Evolutionary conservation across 2,888 invertebrate species (phyloP).

Genomic region (Epinotia ramella): DNA sequence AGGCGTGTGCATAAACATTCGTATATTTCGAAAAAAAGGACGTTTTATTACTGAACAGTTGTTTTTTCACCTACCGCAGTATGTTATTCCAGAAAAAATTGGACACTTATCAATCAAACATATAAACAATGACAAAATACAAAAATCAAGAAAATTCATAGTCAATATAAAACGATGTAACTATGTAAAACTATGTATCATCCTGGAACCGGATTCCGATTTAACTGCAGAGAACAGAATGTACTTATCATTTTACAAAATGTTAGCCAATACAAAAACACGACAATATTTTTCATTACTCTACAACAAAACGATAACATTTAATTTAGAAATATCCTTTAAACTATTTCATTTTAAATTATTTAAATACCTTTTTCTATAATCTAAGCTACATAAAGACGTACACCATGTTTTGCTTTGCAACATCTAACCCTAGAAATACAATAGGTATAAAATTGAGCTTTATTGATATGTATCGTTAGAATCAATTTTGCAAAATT

Average conservation of each 20-base stretch:
- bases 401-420: constrained; percentile 73
- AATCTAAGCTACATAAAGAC: constrained; percentile 76
- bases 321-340: constrained; percentile 60
- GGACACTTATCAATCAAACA: background rate
- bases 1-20: constrained; percentile 67
- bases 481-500: constrained; percentile 64
- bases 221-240: constrained; percentile 18
- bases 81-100: constrained; percentile 40
- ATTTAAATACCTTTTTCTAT: constrained; percentile 62
- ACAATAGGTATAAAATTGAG: constrained; percentile 84
- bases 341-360: constrained; percentile 61
- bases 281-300: constrained; percentile 49
- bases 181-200: background rate
- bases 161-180: background rate
- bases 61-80: constrained; percentile 42
- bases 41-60: constrained; percentile 54
- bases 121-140: background rate
- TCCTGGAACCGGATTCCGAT: constrained; percentile 19
- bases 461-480: constrained; percentile 83
- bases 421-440: constrained; percentile 80
- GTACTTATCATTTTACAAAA: constrained; percentile 38
- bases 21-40: constrained; percentile 57
- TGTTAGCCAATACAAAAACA: constrained; percentile 51
- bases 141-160: background rate
- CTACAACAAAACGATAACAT: constrained; percentile 60